Evolutionary conservation across 2,888 invertebrate genomes (phyloP), one percentile per base, ranked within the genome.

Genomic region (Lithophane socia): DNA sequence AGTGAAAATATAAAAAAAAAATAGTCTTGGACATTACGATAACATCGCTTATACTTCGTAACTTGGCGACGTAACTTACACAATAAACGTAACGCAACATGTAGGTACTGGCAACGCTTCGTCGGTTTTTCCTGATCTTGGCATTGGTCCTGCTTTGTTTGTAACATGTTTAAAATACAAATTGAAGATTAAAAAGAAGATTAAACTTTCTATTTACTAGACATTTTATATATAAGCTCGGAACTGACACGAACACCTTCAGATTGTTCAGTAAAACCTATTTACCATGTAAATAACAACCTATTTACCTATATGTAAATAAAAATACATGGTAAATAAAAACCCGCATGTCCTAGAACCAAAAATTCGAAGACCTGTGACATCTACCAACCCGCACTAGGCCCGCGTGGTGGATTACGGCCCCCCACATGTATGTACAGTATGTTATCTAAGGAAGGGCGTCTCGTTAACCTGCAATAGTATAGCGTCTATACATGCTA

Each of bases 61-160:
- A 88, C 82, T 84, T 79, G 67, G 75, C 83, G 81, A 83, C 74
- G 78, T 81, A 83, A 84, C 83, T 90, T 89, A 84, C 88, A 87
- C 89, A 90, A 90, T 84, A 80, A 86, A 76, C 67, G 77, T 87
- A 88, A 86, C 86, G 85, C 87, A 90, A 90, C 86, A 77, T 83
- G 78, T 85, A 82, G 77, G 77, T 77, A 88, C 82, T 85, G 84
- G 85, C 85, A 84, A 83, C 79, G 85, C 86, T 83, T 88, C 74
- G 84, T 78, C 80, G 88, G 84, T 83, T 90, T 90, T 90, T 90
- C 90, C 91, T 90, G 90, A 87, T 90, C 90, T 90, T 90, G 90
- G 90, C 90, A 90, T 90, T 90, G 91, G 81, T 85, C 80, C 84
- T 88, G 77, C 73, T 87, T 84, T 83, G 80, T 79, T 79, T 75